These are phyloP conservation scores for Eretmochelys imbricata DNA, from an alignment of 2,113 vertebrate genomes.

Conservation along the genomic window DNA sequence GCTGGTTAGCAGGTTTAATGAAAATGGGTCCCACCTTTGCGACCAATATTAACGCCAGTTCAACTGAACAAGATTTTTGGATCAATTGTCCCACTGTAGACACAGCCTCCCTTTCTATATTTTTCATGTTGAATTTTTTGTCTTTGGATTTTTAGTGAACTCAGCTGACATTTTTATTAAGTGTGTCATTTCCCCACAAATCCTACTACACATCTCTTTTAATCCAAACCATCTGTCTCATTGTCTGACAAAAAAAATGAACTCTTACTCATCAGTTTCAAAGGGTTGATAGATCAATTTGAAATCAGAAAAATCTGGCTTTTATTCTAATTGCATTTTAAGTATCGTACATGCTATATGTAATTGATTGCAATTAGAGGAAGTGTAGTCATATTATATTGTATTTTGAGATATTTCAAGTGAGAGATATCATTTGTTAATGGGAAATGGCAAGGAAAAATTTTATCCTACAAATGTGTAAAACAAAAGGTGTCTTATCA, in stretches of 20 bases:
- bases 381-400: too few species aligned
- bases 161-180: conserved; percentile 2
- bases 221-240: conserved; percentile 37
- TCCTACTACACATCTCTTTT: neutral
- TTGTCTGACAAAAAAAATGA: conserved; percentile 7
- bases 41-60: neutral
- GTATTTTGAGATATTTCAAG: neutral
- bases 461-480: neutral
- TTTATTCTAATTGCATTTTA: neutral
- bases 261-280: neutral
- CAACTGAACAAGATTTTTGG: neutral
- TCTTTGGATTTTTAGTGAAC: conserved; percentile 24
- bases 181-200: conserved; percentile 30
- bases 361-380: neutral
- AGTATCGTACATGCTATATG: neutral
- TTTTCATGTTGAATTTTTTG: neutral
- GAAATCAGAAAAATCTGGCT: conserved; percentile 13
- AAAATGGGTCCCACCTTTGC: neutral
- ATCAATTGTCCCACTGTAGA: neutral
- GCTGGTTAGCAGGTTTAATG: neutral
- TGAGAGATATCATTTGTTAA: neutral
- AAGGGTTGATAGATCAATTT: neutral
- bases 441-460: conserved; percentile 17
- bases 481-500: neutral
- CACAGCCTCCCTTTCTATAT: neutral